Evolutionary conservation across 1,140 invertebrate genomes (phyloP).

Genomic region (Steinernema khuongi): DNA sequence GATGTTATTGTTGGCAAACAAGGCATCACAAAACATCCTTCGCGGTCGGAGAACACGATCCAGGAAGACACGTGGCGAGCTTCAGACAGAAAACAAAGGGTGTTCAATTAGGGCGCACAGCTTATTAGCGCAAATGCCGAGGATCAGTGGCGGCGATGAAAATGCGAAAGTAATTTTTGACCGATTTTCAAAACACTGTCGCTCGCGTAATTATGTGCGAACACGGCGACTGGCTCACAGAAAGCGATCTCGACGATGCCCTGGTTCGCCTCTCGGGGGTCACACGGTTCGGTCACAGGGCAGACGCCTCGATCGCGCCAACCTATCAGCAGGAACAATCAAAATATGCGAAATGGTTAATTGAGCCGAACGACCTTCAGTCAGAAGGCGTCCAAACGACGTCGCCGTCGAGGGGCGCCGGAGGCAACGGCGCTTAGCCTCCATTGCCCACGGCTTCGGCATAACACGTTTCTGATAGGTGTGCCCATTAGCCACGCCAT

Average conservation of each 20-base stretch:
- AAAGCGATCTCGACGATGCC: constrained; percentile 14
- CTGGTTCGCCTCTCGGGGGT: constrained; percentile 9
- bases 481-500: too few relatives aligned
- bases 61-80: too few relatives aligned
- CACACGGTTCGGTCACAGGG: not conserved
- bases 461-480: not conserved
- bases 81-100: too few relatives aligned
- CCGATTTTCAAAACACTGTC: not conserved
- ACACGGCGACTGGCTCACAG: constrained; percentile 6
- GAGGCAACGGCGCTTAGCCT: not conserved
- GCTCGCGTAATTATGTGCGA: constrained; percentile 6
- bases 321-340: constrained; percentile 15
- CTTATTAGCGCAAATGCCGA: too few relatives aligned
- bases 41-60: too few relatives aligned
- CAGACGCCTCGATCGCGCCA: not conserved
- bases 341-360: constrained; percentile 17
- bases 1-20: too few relatives aligned
- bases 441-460: not conserved
- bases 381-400: not conserved
- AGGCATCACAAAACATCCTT: too few relatives aligned
- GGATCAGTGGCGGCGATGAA: too few relatives aligned
- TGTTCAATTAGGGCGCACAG: too few relatives aligned
- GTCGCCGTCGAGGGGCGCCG: not conserved
- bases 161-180: not conserved
- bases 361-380: not conserved